Percentiles rank a stretch among this genome's conserved stretches.
phyloP scores from a whole-genome alignment of 2,888 invertebrate genomes.

The Colostygia pectinataria region DNA sequence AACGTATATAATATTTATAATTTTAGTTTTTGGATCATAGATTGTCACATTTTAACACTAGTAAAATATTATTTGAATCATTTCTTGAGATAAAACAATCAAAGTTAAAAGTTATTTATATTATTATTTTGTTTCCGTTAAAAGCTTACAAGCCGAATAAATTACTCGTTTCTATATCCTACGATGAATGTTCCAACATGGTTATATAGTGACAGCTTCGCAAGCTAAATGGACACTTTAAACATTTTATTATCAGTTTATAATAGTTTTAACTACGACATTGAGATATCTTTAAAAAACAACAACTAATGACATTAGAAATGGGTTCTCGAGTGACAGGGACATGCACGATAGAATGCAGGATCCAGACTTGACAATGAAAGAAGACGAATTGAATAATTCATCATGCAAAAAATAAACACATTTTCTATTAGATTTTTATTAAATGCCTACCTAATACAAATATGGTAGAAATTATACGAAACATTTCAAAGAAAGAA shows the following conservation, averaged over 20 bases:
- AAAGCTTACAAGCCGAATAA: slow-evolving; percentile 48
- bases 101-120: neutral
- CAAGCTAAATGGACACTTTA: slow-evolving; percentile 40
- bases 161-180: slow-evolving; percentile 42
- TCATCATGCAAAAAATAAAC: slow-evolving; percentile 40
- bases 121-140: slow-evolving; percentile 8
- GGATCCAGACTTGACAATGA: slow-evolving; percentile 57
- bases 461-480: slow-evolving; percentile 49
- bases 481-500: slow-evolving; percentile 48
- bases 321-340: slow-evolving; percentile 52
- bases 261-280: slow-evolving; percentile 42
- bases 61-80: no score
- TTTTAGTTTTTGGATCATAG: no score
- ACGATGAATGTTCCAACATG: slow-evolving; percentile 40
- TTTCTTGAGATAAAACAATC: no score
- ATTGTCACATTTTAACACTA: no score
- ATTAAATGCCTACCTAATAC: slow-evolving; percentile 40
- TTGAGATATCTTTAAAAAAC: slow-evolving; percentile 40
- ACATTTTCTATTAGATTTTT: slow-evolving; percentile 39
- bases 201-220: slow-evolving; percentile 43
- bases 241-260: slow-evolving; percentile 16
- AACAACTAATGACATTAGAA: slow-evolving; percentile 54
- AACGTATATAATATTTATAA: neutral
- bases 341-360: slow-evolving; percentile 65
- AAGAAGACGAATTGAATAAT: slow-evolving; percentile 51